A percentile compares a stretch with the other conserved stretches of the same genome.
Conservation (phyloP, 2,113 vertebrate species). For the Brachionichthys hirsutus region DNA sequence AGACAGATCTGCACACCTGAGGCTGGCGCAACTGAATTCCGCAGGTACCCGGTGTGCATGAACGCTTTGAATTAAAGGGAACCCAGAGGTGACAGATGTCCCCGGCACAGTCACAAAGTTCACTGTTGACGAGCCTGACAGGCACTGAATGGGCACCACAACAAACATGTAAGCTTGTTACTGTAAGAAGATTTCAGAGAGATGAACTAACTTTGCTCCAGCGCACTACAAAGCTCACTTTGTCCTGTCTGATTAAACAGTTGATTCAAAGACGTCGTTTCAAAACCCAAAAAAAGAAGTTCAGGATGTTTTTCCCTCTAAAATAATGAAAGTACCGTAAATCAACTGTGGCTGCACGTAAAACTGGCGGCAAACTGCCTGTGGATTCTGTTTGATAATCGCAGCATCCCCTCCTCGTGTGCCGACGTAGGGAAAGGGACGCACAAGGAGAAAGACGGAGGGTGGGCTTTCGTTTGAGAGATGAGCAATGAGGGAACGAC, state of each 20-base stretch:
- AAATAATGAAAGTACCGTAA: too few relatives aligned
- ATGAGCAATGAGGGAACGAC: conserved; percentile 18
- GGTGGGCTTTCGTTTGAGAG: conserved; percentile 43
- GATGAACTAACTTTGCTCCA: conserved; percentile 71
- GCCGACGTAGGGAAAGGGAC: conserved; percentile 26
- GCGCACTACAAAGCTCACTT: conserved; percentile 26
- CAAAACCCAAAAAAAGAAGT: too few relatives aligned
- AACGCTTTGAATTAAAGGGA: conserved; percentile 7
- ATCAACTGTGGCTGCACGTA: too few relatives aligned
- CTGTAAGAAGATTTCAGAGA: conserved; percentile 72
- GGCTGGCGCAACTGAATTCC: not conserved
- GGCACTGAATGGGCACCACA: conserved; percentile 61
- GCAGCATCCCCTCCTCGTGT: conserved; percentile 5
- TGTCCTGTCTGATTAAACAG: conserved; percentile 19
- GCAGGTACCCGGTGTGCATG: not conserved
- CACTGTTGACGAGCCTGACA: conserved; percentile 22
- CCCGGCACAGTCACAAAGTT: conserved; percentile 14
- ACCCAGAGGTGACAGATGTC: conserved; percentile 20
- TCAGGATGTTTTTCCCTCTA: too few relatives aligned
- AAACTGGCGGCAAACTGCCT: not conserved
- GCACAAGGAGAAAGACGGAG: conserved; percentile 26
- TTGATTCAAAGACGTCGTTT: not conserved
- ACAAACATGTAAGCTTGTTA: conserved; percentile 74
- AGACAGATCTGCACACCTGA: not conserved
- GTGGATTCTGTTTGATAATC: conserved; percentile 35